Evolutionary conservation across 1,140 invertebrate genomes (phyloP).

Genomic region (Ladona fulva): DNA sequence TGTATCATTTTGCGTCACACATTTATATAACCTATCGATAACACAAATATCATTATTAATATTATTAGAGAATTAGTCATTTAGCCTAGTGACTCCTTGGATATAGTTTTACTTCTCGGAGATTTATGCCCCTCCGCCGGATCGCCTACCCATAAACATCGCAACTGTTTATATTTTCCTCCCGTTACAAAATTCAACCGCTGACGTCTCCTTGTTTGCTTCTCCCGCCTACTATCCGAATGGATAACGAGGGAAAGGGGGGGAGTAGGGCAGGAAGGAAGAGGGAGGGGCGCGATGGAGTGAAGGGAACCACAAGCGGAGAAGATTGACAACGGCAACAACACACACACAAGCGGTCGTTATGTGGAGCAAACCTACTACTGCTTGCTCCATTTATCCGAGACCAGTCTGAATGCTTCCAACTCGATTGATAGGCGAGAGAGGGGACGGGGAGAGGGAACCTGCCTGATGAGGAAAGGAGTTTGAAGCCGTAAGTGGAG

Average conservation of each 20-base stretch:
- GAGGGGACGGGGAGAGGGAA: not conserved
- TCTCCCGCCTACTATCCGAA: no score
- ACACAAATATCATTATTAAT: no score
- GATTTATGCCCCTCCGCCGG: no score
- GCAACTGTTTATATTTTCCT: no score
- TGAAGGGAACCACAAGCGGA: not conserved
- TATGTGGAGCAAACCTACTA: not conserved
- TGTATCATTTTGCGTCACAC: no score
- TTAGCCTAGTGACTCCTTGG: no score
- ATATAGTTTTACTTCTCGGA: no score
- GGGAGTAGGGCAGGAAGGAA: not conserved
- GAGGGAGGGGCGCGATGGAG: not conserved
- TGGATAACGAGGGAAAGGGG: not conserved
- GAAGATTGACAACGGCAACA: not conserved
- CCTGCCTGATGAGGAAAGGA: not conserved
- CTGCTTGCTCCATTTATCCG: not conserved
- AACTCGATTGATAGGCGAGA: not conserved
- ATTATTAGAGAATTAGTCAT: no score
- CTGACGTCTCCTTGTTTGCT: no score
- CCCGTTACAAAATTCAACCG: no score
- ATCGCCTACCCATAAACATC: no score
- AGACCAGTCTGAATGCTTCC: not conserved
- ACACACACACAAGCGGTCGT: not conserved
- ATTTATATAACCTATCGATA: no score
- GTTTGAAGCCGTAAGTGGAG: not conserved